phyloP scores from a whole-genome alignment of 2,113 vertebrate species.

The Dromiciops gliroides region DNA sequence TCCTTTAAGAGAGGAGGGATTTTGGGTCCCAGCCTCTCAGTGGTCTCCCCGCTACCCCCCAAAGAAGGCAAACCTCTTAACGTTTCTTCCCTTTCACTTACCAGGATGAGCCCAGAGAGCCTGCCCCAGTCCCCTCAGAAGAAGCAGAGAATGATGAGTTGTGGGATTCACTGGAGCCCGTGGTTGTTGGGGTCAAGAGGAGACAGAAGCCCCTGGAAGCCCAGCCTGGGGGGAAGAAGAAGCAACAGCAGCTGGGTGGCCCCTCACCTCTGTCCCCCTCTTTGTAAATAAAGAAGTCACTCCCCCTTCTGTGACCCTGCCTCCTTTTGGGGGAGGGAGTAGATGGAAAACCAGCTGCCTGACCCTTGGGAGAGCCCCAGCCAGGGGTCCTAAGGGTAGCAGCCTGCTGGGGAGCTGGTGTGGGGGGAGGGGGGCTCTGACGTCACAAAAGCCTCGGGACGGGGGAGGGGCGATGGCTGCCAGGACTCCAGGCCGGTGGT shows the following conservation, averaged over 20 bases:
- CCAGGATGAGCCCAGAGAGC: conserved; percentile 72
- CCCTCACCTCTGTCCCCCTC: conserved; percentile 8
- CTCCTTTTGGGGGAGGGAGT: conserved; percentile 41
- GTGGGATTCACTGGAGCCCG: conserved; percentile 78
- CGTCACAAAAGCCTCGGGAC: conserved; percentile 61
- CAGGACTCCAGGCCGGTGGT: neutral
- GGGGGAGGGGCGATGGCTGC: neutral
- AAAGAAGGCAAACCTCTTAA: neutral
- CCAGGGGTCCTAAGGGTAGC: neutral
- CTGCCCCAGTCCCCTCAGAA: conserved; percentile 7
- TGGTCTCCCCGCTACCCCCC: neutral
- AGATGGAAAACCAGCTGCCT: neutral
- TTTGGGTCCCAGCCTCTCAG: too few species aligned
- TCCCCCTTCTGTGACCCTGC: neutral
- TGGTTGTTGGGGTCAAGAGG: conserved; percentile 64
- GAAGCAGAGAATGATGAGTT: conserved; percentile 79
- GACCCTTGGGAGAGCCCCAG: neutral
- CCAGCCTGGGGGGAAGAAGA: conserved; percentile 60
- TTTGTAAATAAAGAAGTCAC: conserved; percentile 72
- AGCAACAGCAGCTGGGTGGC: conserved; percentile 15
- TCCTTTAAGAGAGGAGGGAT: too few species aligned
- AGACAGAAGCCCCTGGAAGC: conserved; percentile 2
- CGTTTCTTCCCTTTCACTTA: neutral
- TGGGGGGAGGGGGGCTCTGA: conserved; percentile 22
- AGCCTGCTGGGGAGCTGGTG: neutral